Percentiles rank a stretch among this genome's conserved stretches.
These are phyloP conservation scores for Amaurobius ferox DNA, from an alignment of 2,888 invertebrate species.

Conservation along the genomic window DNA sequence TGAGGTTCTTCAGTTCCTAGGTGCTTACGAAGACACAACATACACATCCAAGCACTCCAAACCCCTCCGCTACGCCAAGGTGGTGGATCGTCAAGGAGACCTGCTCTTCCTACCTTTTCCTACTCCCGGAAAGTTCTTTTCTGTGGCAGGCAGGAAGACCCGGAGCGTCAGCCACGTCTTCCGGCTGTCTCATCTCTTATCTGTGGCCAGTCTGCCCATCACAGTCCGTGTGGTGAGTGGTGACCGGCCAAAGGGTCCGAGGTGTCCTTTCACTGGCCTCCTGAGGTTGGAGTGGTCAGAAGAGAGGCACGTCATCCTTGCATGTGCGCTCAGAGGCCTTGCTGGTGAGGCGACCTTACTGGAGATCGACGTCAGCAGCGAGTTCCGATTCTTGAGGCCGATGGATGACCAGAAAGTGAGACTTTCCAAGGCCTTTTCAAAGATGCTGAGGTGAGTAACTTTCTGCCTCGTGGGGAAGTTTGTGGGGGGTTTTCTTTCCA, in stretches of 20 bases:
- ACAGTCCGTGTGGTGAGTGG: conserved; percentile 81
- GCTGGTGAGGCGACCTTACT: conserved; percentile 78
- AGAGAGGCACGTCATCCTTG: conserved; percentile 83
- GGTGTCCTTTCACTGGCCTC: conserved; percentile 82
- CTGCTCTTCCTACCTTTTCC: conserved; percentile 86
- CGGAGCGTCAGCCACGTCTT: conserved; percentile 79
- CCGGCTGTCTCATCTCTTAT: conserved; percentile 80
- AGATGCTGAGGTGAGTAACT: conserved; percentile 78
- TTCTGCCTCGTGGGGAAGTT: too few relatives aligned
- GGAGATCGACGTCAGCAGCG: conserved; percentile 80
- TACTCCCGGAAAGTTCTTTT: conserved; percentile 86
- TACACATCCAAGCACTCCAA: conserved; percentile 37
- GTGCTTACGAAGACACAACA: conserved; percentile 85
- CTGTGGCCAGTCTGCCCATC: conserved; percentile 81
- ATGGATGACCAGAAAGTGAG: conserved; percentile 82
- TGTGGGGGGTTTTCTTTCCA: too few relatives aligned
- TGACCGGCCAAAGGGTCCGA: conserved; percentile 75
- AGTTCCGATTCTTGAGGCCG: conserved; percentile 81
- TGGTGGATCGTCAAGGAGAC: conserved; percentile 76
- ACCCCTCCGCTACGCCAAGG: conserved; percentile 62
- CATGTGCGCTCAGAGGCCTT: conserved; percentile 81
- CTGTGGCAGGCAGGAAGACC: conserved; percentile 81
- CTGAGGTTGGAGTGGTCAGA: conserved; percentile 82
- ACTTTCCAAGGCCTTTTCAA: conserved; percentile 83
- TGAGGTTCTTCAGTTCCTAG: conserved; percentile 84